Percentiles rank a stretch among this genome's conserved stretches.
phyloP scores from a whole-genome alignment of 1,140 invertebrate genomes.

The Drosophila yakuba region DNA sequence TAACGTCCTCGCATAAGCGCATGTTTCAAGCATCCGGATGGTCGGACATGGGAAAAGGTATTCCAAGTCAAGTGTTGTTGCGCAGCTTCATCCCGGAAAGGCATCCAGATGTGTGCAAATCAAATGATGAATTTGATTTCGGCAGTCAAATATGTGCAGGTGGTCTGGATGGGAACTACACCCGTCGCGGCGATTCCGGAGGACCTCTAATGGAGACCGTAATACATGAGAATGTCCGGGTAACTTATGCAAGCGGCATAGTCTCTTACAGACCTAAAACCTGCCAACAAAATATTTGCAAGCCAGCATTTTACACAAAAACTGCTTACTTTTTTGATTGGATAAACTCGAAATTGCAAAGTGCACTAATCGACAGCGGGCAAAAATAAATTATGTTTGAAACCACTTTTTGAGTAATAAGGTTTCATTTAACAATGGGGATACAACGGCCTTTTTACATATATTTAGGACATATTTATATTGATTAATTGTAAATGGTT shows the following conservation, averaged over 20 bases:
- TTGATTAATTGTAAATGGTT: too few species aligned
- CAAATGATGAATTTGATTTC: not conserved
- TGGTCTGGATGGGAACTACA: not conserved
- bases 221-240: not conserved
- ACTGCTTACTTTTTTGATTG: not conserved
- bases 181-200: not conserved
- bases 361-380: not conserved
- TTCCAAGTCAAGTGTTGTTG: not conserved
- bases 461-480: not conserved
- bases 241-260: not conserved
- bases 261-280: not conserved
- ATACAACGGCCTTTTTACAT: too few species aligned
- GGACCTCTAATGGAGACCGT: not conserved
- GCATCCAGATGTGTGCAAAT: not conserved
- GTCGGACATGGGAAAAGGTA: not conserved
- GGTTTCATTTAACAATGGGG: too few species aligned
- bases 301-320: not conserved
- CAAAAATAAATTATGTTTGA: too few species aligned
- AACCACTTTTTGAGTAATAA: too few species aligned
- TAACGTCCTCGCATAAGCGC: accelerated
- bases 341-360: not conserved
- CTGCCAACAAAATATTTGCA: too few species aligned
- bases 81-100: not conserved
- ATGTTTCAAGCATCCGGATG: not conserved
- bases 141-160: not conserved